Percentiles rank a stretch among this genome's conserved stretches.
Conservation (phyloP, 2,113 vertebrate genomes). For the Pangasianodon hypophthalmus region DNA sequence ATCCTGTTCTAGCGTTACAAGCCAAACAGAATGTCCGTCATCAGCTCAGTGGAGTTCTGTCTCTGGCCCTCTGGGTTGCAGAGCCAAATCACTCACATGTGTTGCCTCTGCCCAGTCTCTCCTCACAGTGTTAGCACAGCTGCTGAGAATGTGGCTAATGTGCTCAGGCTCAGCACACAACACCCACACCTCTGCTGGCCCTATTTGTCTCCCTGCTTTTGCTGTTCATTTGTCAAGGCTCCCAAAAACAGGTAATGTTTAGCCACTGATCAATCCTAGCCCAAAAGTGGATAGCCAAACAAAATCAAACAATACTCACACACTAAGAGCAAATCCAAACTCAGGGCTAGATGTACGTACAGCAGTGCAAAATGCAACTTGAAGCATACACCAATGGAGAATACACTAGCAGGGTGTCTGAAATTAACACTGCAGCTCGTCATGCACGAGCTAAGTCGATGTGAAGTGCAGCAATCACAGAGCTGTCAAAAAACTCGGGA, state of each 20-base stretch:
- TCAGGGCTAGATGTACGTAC: not conserved
- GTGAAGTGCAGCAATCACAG: not conserved
- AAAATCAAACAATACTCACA: conserved; percentile 32
- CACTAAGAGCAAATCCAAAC: not conserved
- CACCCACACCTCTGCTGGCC: conserved; percentile 16
- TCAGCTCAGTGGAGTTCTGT: conserved; percentile 68
- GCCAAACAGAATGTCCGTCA: conserved; percentile 76
- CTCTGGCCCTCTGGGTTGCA: conserved; percentile 50
- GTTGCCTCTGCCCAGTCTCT: conserved; percentile 65
- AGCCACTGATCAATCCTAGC: conserved; percentile 22
- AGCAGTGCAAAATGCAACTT: not conserved
- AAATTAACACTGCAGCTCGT: not conserved
- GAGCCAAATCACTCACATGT: conserved; percentile 74
- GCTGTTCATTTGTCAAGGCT: conserved; percentile 38
- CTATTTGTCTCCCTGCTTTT: conserved; percentile 39
- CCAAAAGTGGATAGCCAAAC: conserved; percentile 20
- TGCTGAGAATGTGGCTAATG: conserved; percentile 39
- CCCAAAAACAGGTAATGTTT: conserved; percentile 32
- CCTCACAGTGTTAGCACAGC: conserved; percentile 42
- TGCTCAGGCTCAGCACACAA: conserved; percentile 24
- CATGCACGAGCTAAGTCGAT: not conserved
- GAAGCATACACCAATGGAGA: not conserved
- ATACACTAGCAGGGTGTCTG: not conserved
- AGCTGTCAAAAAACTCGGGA: not conserved
- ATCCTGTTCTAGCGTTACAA: conserved; percentile 68